Evolutionary conservation across 2,888 invertebrate species (phyloP), one percentile per base, ranked within the genome.

Genomic region (Synergus laeviventris): DNA sequence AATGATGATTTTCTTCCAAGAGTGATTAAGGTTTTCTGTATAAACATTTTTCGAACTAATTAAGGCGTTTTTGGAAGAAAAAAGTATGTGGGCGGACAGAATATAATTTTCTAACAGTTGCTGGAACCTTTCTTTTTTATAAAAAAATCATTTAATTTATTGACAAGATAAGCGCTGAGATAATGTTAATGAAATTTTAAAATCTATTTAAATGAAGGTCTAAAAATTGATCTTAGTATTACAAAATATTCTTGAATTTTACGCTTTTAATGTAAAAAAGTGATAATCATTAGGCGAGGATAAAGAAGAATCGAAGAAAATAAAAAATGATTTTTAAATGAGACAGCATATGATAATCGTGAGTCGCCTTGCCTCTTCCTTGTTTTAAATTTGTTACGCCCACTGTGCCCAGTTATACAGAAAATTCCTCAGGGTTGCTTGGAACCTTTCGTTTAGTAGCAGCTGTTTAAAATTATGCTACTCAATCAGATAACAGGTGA

Each of bases 401-500:
- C 66, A 70, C 45, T 49, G 45, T 70, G 31, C 31, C 66, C 45
- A 70, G 66, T 70, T 66, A 42, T 42, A 70, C 66, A 70, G 66
- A 70, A 70, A 70, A 70, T 49, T 70, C 66, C 66, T 70, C 31
- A 70, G 66, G 66, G 66, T 18, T 70, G 66, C 66, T 70, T 16
- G 14, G 39, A 70, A 45, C 18, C 21, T 56, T 70, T 70, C 24
- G 66, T 45, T 49, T 70, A 70, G 66, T 70, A 70, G 66, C 66
- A 70, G 66, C 42, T 70, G 66, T 70, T 70, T 45, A 14, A 70
- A 70, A 70, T 70, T 70, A 70, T 70, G 24, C 45, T 70, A 70
- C 66, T 70, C 66, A 45, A 70, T 70, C 66, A 70, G 66, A 70
- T 70, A 70, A 70, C 24, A 70, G 45, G 66, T 70, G 66, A 70